These are phyloP conservation scores for Erinaceus europaeus DNA, from an alignment of 2,113 vertebrate genomes.

Conservation along the genomic window DNA sequence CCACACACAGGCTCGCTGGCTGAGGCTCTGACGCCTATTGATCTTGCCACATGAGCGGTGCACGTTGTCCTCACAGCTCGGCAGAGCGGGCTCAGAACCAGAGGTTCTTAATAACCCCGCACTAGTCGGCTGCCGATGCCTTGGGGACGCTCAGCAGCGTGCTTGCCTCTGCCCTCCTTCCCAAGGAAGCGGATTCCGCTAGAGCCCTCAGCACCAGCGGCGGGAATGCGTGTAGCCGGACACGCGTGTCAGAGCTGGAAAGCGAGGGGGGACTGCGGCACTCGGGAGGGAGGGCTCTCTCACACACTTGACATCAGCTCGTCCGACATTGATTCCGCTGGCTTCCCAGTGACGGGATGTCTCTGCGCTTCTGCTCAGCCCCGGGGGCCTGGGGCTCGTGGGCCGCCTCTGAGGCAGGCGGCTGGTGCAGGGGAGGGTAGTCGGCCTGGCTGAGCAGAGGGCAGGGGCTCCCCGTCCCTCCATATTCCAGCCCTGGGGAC, in stretches of 20 bases:
- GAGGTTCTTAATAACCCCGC: slow-evolving; percentile 14
- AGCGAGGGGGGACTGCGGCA: too few relatives aligned
- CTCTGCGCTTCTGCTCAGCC: not conserved
- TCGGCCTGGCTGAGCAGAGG: not conserved
- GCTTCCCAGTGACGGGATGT: too few relatives aligned
- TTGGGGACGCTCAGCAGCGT: slow-evolving; percentile 15
- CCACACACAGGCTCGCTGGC: not conserved
- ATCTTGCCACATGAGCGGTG: slow-evolving; percentile 10
- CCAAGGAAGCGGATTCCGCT: too few relatives aligned
- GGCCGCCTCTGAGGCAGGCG: not conserved
- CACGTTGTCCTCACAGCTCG: not conserved
- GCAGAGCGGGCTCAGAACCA: not conserved
- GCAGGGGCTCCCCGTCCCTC: too few relatives aligned
- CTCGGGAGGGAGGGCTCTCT: too few relatives aligned
- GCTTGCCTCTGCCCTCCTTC: too few relatives aligned
- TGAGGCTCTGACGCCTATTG: not conserved
- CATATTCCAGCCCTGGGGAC: too few relatives aligned
- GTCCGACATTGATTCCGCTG: too few relatives aligned
- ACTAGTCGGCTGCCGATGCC: not conserved
- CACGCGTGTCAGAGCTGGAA: too few relatives aligned
- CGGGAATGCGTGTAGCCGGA: too few relatives aligned
- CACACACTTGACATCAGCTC: too few relatives aligned
- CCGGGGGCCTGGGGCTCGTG: not conserved
- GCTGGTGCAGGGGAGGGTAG: not conserved
- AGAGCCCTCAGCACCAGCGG: too few relatives aligned